Percentiles rank a stretch among this genome's conserved stretches.
These are phyloP conservation scores for Zygaena filipendulae DNA, from an alignment of 2,888 invertebrate species.

Conservation along the genomic window DNA sequence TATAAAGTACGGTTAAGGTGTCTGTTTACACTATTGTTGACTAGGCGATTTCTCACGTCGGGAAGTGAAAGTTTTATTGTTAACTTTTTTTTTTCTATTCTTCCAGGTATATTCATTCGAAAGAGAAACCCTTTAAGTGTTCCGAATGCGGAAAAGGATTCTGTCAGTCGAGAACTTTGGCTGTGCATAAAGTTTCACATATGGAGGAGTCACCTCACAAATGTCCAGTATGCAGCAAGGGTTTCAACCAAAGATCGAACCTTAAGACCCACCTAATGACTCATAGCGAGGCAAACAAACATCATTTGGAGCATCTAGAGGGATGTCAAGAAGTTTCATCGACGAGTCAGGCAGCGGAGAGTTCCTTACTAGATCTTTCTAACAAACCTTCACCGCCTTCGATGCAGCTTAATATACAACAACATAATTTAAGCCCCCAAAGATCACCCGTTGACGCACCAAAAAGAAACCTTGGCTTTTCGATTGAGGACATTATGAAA, in stretches of 20 bases:
- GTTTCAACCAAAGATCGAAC: constrained; percentile 93
- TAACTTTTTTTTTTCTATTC: constrained; percentile 30
- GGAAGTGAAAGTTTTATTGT: constrained; percentile 31
- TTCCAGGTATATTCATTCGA: constrained; percentile 95
- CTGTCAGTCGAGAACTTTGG: constrained; percentile 95
- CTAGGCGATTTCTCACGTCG: background rate
- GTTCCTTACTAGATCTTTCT: constrained; percentile 66
- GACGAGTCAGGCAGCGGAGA: constrained; percentile 55
- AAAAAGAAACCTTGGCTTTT: constrained; percentile 75
- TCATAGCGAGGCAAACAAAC: constrained; percentile 77
- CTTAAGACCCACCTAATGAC: constrained; percentile 90
- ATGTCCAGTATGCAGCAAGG: constrained; percentile 87
- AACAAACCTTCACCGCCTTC: constrained; percentile 54
- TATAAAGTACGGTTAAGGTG: constrained; percentile 27
- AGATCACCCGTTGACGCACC: constrained; percentile 49
- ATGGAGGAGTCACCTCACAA: constrained; percentile 95
- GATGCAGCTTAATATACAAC: constrained; percentile 31
- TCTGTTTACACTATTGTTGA: constrained; percentile 28
- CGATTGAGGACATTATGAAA: constrained; percentile 90
- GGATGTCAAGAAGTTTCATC: constrained; percentile 64
- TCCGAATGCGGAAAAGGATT: constrained; percentile 97
- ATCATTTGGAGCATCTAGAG: constrained; percentile 56
- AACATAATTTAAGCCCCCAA: constrained; percentile 33
- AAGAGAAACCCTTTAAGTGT: constrained; percentile 99
- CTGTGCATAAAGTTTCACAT: constrained; percentile 95